Evolutionary conservation across 2,797 vertebrate genomes (phyloP).

Genomic region (Takifugu rubripes): DNA sequence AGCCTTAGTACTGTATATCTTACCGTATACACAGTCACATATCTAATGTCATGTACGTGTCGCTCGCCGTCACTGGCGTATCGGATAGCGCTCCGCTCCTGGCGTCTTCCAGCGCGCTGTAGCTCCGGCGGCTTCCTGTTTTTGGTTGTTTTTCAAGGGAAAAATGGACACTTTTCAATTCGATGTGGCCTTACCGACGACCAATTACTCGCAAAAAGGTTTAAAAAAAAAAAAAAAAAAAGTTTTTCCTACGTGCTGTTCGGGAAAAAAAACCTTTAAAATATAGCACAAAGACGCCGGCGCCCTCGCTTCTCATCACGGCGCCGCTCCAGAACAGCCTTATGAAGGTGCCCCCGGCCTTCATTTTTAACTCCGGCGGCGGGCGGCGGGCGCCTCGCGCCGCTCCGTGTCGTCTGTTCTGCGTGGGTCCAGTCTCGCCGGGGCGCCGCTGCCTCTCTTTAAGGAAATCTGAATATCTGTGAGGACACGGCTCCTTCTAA

Average conservation of each 20-base stretch:
- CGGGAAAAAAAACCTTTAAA: conserved; percentile 51
- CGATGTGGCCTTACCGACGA: conserved; percentile 79
- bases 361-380: conserved; percentile 30
- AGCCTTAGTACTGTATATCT: conserved; percentile 73
- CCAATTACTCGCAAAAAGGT: neutral
- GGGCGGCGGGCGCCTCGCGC: conserved; percentile 19
- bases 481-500: conserved; percentile 14
- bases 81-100: conserved; percentile 37
- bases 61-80: conserved; percentile 44
- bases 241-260: conserved; percentile 52
- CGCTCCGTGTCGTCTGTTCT: conserved; percentile 30
- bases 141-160: conserved; percentile 23
- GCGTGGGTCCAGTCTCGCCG: conserved; percentile 46
- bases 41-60: conserved; percentile 58
- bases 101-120: conserved; percentile 64
- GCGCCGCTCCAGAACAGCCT: conserved; percentile 44
- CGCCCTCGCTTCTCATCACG: conserved; percentile 37
- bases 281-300: conserved; percentile 47
- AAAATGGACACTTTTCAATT: conserved; percentile 70
- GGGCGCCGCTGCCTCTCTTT: conserved; percentile 52
- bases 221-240: conserved; percentile 4
- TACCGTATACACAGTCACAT: conserved; percentile 66
- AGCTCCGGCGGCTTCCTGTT: conserved; percentile 37
- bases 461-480: too few relatives aligned
- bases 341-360: conserved; percentile 42